Conservation (phyloP, 2,888 invertebrate species). For the Acanthosepion pharaonis region DNA sequence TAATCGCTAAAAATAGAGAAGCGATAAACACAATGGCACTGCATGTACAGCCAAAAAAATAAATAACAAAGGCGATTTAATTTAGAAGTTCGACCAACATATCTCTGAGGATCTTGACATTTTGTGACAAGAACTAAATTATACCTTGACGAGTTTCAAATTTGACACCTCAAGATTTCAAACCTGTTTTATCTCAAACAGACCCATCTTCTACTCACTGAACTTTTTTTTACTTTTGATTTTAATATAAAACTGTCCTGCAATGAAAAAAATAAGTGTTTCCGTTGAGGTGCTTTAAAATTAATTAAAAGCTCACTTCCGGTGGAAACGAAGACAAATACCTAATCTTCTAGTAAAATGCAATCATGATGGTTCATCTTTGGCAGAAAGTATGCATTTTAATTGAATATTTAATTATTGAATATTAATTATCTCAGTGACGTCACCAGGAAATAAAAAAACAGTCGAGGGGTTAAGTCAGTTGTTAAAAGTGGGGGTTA, state of each 20-base stretch:
- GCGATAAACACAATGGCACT: too few species aligned
- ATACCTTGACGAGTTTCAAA: background rate
- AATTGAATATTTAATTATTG: background rate
- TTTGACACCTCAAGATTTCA: background rate
- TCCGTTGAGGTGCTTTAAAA: background rate
- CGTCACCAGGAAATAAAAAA: too few species aligned
- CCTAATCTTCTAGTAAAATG: background rate
- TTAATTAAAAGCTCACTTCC: background rate
- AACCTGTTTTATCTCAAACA: background rate
- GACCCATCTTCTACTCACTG: background rate
- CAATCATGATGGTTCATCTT: background rate
- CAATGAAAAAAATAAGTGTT: background rate
- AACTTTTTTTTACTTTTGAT: too few species aligned
- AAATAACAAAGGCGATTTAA: too few species aligned
- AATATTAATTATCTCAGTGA: too few species aligned
- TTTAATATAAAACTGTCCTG: background rate
- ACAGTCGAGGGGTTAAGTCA: too few species aligned
- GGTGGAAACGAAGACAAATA: background rate
- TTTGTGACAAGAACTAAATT: too few species aligned
- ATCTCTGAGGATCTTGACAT: too few species aligned
- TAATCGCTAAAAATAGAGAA: too few species aligned
- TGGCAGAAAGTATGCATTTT: conserved; percentile 4
- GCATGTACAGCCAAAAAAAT: too few species aligned
- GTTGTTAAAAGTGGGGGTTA: too few species aligned
- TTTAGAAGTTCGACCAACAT: too few species aligned